Evolutionary conservation across 2,888 invertebrate genomes (phyloP).

Genomic region (Xestia ashworthii): DNA sequence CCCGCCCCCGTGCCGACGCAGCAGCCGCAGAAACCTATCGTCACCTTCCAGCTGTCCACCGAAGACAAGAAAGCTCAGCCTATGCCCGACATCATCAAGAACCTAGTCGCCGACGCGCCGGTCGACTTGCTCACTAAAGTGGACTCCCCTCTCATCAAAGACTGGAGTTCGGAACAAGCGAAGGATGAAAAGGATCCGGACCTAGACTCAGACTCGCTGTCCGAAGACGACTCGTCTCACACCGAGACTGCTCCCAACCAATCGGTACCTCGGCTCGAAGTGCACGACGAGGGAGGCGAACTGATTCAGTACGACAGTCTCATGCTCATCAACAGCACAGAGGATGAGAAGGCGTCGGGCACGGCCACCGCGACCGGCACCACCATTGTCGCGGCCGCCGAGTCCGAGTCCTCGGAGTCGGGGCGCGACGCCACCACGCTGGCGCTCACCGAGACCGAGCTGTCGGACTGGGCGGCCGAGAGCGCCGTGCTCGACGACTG

Average conservation of each 20-base stretch:
- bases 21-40: slow-evolving; percentile 71
- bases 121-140: slow-evolving; percentile 84
- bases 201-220: slow-evolving; percentile 91
- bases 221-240: slow-evolving; percentile 83
- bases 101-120: slow-evolving; percentile 82
- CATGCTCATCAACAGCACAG: slow-evolving; percentile 84
- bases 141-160: slow-evolving; percentile 78
- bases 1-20: slow-evolving; percentile 90
- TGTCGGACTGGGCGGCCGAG: slow-evolving; percentile 97
- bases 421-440: slow-evolving; percentile 93
- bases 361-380: slow-evolving; percentile 86
- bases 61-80: slow-evolving; percentile 86
- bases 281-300: slow-evolving; percentile 93
- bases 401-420: slow-evolving; percentile 91
- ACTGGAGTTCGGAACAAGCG: slow-evolving; percentile 88
- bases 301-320: slow-evolving; percentile 92
- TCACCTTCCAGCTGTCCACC: slow-evolving; percentile 78
- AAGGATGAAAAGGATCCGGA: slow-evolving; percentile 84
- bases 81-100: slow-evolving; percentile 92
- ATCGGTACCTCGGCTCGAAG: slow-evolving; percentile 93
- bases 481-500: slow-evolving; percentile 95
- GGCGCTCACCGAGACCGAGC: slow-evolving; percentile 95
- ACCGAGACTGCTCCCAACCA: slow-evolving; percentile 83
- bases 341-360: slow-evolving; percentile 78
- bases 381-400: slow-evolving; percentile 81